phyloP scores from a whole-genome alignment of 2,888 invertebrate genomes.

The Apantesis nais region DNA sequence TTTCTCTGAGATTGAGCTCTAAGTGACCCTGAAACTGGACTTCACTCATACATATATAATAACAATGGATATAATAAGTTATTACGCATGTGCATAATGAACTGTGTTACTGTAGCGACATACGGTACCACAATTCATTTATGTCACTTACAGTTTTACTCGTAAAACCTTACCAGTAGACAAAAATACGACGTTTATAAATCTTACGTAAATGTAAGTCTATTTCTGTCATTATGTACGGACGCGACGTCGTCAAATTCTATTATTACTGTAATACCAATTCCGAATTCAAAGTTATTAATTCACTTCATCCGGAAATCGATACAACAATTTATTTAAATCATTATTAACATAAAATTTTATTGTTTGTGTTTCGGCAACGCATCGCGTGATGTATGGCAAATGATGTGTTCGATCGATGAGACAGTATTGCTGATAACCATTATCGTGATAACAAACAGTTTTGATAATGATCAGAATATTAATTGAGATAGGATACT shows the following conservation, averaged over 20 bases:
- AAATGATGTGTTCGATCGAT: slow-evolving; percentile 54
- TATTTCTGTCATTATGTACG: background rate
- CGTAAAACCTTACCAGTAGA: background rate
- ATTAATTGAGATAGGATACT: slow-evolving; percentile 28
- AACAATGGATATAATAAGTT: background rate
- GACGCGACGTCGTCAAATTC: slow-evolving; percentile 10
- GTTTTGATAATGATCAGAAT: slow-evolving; percentile 42
- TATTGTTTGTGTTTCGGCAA: slow-evolving; percentile 49
- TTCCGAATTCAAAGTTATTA: slow-evolving; percentile 12
- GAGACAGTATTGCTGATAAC: slow-evolving; percentile 51
- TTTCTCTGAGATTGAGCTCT: too few relatives aligned
- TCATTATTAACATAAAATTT: slow-evolving; percentile 48
- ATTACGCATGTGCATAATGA: background rate
- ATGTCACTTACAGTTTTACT: background rate
- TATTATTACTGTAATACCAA: slow-evolving; percentile 1
- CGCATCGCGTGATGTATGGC: slow-evolving; percentile 59
- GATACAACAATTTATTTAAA: slow-evolving; percentile 19
- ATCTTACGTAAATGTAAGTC: background rate
- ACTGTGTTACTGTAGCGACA: background rate
- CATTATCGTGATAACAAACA: slow-evolving; percentile 59
- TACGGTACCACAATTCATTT: background rate
- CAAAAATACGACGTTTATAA: background rate
- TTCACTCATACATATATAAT: too few relatives aligned
- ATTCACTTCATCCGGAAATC: slow-evolving; percentile 15
- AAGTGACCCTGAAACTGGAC: too few relatives aligned